phyloP scores from a whole-genome alignment of 2,888 invertebrate genomes.

The Cantharis rustica region DNA sequence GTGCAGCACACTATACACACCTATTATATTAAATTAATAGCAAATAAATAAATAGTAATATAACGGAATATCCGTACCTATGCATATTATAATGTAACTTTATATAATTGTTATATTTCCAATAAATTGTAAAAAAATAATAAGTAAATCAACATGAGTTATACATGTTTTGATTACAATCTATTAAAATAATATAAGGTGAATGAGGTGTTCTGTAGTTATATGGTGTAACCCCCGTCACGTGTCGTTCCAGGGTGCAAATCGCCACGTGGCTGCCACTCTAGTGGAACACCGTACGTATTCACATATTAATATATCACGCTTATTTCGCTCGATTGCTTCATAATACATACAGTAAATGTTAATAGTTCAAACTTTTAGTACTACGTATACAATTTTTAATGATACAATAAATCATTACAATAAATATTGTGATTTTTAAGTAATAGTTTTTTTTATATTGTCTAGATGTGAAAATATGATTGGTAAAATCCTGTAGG shows the following conservation, averaged over 20 bases:
- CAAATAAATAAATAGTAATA: no score
- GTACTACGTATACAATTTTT: constrained; percentile 16
- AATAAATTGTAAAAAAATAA: background rate
- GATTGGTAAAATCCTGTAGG: no score
- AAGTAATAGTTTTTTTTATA: background rate
- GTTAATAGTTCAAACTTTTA: constrained; percentile 14
- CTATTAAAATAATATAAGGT: background rate
- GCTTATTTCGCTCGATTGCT: constrained; percentile 47
- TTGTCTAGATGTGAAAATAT: no score
- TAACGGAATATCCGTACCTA: no score
- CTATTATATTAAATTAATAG: no score
- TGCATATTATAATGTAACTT: no score
- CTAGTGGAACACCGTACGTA: constrained; percentile 26
- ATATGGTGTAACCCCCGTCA: constrained; percentile 15
- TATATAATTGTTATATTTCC: no score
- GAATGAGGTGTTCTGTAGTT: constrained; percentile 1
- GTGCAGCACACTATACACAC: no score
- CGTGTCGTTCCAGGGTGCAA: constrained; percentile 27
- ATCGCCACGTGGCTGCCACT: constrained; percentile 27
- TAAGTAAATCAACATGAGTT: background rate
- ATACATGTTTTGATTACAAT: background rate
- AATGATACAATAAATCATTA: background rate
- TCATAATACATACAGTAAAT: constrained; percentile 18
- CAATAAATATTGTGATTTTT: background rate
- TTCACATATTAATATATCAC: constrained; percentile 32